Evolutionary conservation across 2,113 vertebrate species (phyloP).

Genomic region (Phylloscopus trochilus): DNA sequence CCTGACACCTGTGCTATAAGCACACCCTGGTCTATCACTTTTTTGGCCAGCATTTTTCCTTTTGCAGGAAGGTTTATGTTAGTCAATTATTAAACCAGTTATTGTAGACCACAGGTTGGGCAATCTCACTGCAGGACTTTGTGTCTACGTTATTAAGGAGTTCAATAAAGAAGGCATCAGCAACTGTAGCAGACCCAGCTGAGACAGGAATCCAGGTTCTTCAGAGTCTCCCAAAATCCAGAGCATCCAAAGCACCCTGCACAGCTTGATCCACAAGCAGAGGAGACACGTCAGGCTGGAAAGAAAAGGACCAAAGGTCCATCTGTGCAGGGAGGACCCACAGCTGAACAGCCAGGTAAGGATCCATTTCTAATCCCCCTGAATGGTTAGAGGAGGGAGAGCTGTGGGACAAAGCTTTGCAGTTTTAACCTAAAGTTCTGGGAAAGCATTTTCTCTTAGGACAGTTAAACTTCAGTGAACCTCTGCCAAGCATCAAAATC

Average conservation of each 20-base stretch:
- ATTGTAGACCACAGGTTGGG: neutral
- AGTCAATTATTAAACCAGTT: neutral
- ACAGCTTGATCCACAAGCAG: neutral
- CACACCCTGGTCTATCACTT: fast-evolving
- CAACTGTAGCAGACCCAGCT: fast-evolving
- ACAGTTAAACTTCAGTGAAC: neutral
- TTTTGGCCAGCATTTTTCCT: neutral
- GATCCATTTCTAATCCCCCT: neutral
- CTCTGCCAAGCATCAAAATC: neutral
- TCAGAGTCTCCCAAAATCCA: neutral
- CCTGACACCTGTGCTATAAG: neutral
- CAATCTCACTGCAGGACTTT: neutral
- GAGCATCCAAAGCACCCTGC: neutral
- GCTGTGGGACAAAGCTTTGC: neutral
- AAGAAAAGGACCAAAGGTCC: neutral
- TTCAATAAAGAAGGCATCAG: neutral
- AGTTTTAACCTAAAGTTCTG: neutral
- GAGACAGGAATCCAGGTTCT: neutral
- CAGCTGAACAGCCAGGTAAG: neutral
- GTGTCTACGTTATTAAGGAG: neutral
- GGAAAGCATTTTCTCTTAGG: neutral
- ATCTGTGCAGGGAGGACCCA: neutral
- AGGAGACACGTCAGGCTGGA: neutral
- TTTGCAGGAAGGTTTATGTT: neutral
- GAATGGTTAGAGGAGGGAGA: neutral